These are phyloP conservation scores for Smithornis capensis DNA, from an alignment of 2,113 vertebrate species.

Conservation along the genomic window DNA sequence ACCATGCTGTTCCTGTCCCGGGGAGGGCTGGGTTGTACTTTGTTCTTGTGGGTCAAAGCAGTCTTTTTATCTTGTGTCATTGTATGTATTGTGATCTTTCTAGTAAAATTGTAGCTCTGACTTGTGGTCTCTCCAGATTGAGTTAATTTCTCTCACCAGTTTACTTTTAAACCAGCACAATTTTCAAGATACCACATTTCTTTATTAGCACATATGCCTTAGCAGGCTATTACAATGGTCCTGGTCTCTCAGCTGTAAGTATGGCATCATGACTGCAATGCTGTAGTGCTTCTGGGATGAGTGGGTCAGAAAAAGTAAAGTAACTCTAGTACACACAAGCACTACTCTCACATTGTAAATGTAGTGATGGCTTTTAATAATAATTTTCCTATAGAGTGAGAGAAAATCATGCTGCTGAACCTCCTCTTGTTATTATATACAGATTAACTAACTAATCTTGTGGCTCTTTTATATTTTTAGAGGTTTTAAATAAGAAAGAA, in stretches of 20 bases:
- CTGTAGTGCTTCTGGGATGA: background rate
- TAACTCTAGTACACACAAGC: background rate
- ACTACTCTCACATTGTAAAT: background rate
- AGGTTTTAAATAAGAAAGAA: background rate
- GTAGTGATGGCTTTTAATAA: background rate
- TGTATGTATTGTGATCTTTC: no score
- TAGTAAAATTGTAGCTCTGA: no score
- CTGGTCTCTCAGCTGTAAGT: background rate
- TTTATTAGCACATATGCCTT: background rate
- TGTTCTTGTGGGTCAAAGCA: no score
- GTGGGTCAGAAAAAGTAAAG: background rate
- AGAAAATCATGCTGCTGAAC: background rate
- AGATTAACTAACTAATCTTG: background rate
- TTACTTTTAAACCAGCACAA: no score
- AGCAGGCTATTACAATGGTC: background rate
- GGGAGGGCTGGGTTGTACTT: no score
- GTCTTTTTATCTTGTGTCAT: no score
- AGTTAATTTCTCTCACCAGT: no score
- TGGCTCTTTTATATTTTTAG: background rate
- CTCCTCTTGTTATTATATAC: background rate
- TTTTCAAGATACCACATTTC: background rate
- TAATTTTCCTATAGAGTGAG: background rate
- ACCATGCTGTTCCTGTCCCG: no score
- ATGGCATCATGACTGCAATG: background rate
- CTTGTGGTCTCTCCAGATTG: no score